Percentiles rank a stretch among this genome's conserved stretches.
These are phyloP conservation scores for Lapara coniferarum DNA, from an alignment of 2,888 invertebrate genomes.

Conservation along the genomic window DNA sequence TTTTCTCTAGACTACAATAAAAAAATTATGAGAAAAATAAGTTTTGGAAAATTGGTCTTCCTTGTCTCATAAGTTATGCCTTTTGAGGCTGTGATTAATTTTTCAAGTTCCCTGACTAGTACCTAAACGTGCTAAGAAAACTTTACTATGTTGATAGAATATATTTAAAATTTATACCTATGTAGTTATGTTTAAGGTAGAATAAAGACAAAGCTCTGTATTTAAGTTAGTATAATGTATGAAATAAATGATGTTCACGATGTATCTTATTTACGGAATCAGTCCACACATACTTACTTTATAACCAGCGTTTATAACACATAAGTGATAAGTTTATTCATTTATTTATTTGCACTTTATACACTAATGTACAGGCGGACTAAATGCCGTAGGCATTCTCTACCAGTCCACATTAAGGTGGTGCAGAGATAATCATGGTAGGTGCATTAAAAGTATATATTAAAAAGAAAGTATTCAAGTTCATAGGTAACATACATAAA, in stretches of 20 bases:
- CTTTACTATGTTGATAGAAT: slow-evolving; percentile 1
- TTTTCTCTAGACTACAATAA: too few relatives aligned
- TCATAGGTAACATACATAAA: too few relatives aligned
- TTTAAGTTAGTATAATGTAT: slow-evolving; percentile 27
- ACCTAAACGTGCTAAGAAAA: background rate
- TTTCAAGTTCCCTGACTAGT: slow-evolving; percentile 29
- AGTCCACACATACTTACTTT: too few relatives aligned
- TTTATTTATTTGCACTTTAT: too few relatives aligned
- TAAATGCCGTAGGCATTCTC: too few relatives aligned
- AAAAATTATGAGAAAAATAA: background rate
- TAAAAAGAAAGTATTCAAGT: too few relatives aligned
- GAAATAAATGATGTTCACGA: slow-evolving; percentile 1
- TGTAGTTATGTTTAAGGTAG: slow-evolving; percentile 30
- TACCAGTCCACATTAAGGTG: too few relatives aligned
- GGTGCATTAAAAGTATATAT: too few relatives aligned
- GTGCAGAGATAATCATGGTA: too few relatives aligned
- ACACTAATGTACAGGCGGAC: too few relatives aligned
- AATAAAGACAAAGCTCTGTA: slow-evolving; percentile 39
- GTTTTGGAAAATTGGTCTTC: background rate
- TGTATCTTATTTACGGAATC: background rate
- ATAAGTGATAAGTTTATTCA: too few relatives aligned
- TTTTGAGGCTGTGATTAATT: slow-evolving; percentile 43
- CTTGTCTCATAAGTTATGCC: slow-evolving; percentile 31
- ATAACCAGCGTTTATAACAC: too few relatives aligned
- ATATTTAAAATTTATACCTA: background rate